Conservation (phyloP, 2,797 vertebrate genomes). For the Saxicola maurus region DNA sequence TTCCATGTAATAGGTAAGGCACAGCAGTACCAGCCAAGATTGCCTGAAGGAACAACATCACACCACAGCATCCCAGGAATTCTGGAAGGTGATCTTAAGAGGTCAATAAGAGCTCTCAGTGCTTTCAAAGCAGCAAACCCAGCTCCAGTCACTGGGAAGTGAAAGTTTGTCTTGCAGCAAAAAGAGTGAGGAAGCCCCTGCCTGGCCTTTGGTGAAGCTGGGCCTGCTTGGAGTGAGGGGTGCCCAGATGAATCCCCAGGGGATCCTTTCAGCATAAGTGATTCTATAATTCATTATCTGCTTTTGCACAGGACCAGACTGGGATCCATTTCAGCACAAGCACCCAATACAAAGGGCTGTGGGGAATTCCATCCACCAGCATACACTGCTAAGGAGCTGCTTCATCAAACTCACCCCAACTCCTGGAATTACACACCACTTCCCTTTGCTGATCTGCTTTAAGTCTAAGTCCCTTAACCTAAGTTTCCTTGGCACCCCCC, state of each 20-base stretch:
- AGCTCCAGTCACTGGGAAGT: not conserved
- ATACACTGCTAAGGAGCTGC: not conserved
- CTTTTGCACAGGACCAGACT: not conserved
- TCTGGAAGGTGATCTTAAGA: not conserved
- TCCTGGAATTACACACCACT: too few species aligned
- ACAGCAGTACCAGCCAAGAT: not conserved
- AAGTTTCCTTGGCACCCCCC: not conserved
- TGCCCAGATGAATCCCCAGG: not conserved
- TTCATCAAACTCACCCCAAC: not conserved
- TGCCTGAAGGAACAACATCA: not conserved
- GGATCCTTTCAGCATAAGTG: not conserved
- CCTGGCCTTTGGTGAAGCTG: not conserved
- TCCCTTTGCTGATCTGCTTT: not conserved
- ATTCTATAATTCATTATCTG: not conserved
- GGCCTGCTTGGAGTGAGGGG: not conserved
- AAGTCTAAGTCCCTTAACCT: not conserved
- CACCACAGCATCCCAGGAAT: not conserved
- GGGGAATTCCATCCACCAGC: not conserved
- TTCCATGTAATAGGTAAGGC: not conserved
- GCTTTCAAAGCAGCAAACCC: not conserved
- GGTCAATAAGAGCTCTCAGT: not conserved
- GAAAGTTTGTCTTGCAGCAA: not conserved
- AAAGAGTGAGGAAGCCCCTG: not conserved
- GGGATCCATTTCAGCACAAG: not conserved
- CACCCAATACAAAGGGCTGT: fast-evolving